Conservation (phyloP, 2,113 vertebrate genomes). For the Trematomus loennbergii region DNA sequence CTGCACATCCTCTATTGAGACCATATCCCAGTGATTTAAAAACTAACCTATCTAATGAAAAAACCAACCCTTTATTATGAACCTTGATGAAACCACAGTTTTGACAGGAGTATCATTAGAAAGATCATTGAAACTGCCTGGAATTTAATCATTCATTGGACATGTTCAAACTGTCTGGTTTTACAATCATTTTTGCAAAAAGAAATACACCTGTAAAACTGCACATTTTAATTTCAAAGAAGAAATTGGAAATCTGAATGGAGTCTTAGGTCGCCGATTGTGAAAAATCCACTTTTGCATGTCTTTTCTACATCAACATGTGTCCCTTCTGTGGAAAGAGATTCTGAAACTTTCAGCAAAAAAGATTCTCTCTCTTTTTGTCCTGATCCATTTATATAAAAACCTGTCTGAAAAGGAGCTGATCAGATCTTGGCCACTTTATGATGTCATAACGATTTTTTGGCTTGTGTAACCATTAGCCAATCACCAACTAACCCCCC, state of each 20-base stretch:
- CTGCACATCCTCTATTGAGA: constrained; percentile 20
- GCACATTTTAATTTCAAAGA: not conserved
- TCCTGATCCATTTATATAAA: no score
- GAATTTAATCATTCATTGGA: not conserved
- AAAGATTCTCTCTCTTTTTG: no score
- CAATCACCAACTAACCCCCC: no score
- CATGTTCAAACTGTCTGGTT: not conserved
- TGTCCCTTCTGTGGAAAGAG: no score
- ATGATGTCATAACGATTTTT: no score
- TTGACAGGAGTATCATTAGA: not conserved
- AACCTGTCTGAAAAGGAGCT: no score
- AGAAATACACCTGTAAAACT: not conserved
- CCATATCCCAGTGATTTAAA: constrained; percentile 50
- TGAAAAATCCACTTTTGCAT: no score
- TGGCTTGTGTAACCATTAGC: no score
- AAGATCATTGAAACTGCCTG: not conserved
- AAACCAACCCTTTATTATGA: constrained; percentile 7
- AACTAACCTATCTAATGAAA: constrained; percentile 1
- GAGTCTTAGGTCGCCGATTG: not conserved
- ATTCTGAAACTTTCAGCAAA: no score
- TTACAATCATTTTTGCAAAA: not conserved
- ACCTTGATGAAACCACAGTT: constrained; percentile 6
- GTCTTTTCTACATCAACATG: no score
- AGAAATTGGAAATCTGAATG: not conserved
- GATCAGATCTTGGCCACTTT: no score